Conservation (phyloP, 2,888 invertebrate genomes). For the Tromatobia lineatoria region DNA sequence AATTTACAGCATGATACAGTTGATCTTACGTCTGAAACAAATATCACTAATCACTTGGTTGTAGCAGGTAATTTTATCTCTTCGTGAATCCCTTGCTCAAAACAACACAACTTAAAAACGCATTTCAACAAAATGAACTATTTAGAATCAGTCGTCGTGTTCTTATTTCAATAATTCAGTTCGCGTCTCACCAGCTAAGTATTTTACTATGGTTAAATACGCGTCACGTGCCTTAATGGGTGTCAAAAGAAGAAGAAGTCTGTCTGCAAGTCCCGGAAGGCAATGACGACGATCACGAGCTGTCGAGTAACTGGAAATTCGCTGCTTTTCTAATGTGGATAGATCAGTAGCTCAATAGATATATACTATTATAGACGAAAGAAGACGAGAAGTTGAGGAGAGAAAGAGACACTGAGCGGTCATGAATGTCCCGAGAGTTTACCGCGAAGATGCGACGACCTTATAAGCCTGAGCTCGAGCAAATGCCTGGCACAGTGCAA, state of each 20-base stretch:
- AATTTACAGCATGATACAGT: no score
- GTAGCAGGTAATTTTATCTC: background rate
- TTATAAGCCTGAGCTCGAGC: constrained; percentile 60
- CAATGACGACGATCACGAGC: constrained; percentile 31
- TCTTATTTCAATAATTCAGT: constrained; percentile 32
- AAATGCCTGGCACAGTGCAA: constrained; percentile 69
- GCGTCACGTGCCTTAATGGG: constrained; percentile 53
- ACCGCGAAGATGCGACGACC: constrained; percentile 41
- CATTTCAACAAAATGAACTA: background rate
- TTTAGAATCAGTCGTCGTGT: background rate
- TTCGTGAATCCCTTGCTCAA: background rate
- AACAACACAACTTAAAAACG: background rate
- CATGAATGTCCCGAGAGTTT: constrained; percentile 48
- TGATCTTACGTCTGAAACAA: no score
- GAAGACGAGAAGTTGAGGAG: constrained; percentile 31
- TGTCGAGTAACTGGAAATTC: constrained; percentile 45
- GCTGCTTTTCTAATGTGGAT: constrained; percentile 53
- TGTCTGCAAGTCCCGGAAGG: constrained; percentile 32
- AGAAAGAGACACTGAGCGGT: constrained; percentile 10
- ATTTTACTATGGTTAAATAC: constrained; percentile 12
- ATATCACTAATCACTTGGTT: background rate
- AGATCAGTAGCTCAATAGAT: constrained; percentile 35
- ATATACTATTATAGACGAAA: constrained; percentile 46
- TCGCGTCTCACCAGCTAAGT: constrained; percentile 19
- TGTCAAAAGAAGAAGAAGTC: constrained; percentile 44